Evolutionary conservation across 2,113 vertebrate genomes (phyloP).

Genomic region (Pollimyrus isidori): DNA sequence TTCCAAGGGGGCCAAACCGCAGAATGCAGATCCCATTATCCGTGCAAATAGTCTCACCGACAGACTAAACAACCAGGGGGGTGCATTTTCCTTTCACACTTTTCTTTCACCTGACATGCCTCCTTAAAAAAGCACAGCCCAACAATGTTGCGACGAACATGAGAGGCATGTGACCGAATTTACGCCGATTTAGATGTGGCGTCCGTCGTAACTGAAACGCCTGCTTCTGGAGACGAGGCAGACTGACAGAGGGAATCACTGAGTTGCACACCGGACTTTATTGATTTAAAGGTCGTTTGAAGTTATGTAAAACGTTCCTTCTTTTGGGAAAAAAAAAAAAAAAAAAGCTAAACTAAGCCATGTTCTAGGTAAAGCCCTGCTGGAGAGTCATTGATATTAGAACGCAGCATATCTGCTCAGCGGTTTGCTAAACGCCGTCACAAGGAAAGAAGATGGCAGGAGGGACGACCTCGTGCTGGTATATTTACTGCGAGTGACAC

Average conservation of each 20-base stretch:
- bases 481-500: neutral
- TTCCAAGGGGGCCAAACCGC: neutral
- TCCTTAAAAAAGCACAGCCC: neutral
- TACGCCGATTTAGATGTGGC: neutral
- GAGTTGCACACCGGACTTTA: neutral
- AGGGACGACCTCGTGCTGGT: neutral
- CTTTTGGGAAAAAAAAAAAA: neutral
- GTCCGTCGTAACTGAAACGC: neutral
- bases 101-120: neutral
- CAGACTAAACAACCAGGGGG: neutral
- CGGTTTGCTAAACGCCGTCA: neutral
- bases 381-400: neutral
- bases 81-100: neutral
- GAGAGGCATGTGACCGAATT: neutral
- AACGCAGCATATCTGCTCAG: neutral
- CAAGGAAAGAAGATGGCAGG: neutral
- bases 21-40: neutral
- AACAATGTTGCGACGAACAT: neutral
- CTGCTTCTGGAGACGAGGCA: neutral
- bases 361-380: neutral
- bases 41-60: neutral
- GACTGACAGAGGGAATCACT: neutral
- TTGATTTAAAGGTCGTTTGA: conserved; percentile 15
- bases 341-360: neutral
- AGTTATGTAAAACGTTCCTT: neutral